Evolutionary conservation across 35 echinoderm and acorn worm genomes (phyloP), one percentile per base, ranked within the genome.

Genomic region (Heliocidaris erythrogramma): DNA sequence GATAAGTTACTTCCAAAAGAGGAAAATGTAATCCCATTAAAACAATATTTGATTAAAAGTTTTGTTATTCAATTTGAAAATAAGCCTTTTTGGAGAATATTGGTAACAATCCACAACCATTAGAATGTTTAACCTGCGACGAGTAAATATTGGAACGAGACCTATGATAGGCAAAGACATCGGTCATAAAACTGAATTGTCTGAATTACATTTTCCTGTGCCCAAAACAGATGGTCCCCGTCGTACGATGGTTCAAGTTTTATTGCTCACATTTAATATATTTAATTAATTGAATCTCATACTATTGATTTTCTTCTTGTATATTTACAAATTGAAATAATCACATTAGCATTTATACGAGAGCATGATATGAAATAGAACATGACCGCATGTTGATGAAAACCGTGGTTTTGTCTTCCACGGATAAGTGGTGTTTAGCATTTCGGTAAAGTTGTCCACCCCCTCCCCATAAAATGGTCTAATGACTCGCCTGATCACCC

Each of bases 261-360:
- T 78, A 78, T 78, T n/a, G 65, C 65, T 27, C 65, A n/a, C 65
- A 78, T 78, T 18, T 7, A 78, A 7, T 78, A n/a, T n/a, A 78
- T 78, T n/a, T 78, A 78, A 78, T 78, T 78, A 78, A 78, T 78
- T 78, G 65, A 78, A 56, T 78, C 27, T 78, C 65, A 78, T 78
- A 24, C 5, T 78, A n/a, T n/a, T 6, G 5, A 78, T 78, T 78
- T 78, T 5, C 8, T 78, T 78, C 27, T 7, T 78, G 21, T 27
- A 7, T 78, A 24, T 1, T 24, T 27, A 8, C 18, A 78, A 78
- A 78, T 78, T 21, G 21, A n/a, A 78, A 27, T n/a, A 78, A n/a
- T 78, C 18, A 7, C 17, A 6, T 78, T 21, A 78, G 27, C 61
- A 69, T 69, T 69, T n/a, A n/a, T n/a, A 69, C 61, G 18, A 69